phyloP scores from a whole-genome alignment of 2,888 invertebrate species.

The Tinea pellionella region DNA sequence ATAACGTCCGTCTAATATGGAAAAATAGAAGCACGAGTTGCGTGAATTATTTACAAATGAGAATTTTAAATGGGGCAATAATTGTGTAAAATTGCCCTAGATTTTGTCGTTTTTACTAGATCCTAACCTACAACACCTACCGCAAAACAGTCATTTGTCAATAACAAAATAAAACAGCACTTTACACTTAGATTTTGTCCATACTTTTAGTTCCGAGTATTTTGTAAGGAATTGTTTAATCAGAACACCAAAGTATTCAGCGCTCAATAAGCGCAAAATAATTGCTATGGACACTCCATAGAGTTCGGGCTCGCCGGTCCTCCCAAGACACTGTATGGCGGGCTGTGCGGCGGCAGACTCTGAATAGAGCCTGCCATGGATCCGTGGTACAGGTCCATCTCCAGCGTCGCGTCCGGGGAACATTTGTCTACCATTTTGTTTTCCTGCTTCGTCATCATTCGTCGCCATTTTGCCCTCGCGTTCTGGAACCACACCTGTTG shows the following conservation, averaged over 20 bases:
- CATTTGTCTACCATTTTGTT: conserved; percentile 79
- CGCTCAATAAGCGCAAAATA: conserved; percentile 46
- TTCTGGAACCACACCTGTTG: conserved; percentile 96
- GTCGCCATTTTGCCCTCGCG: conserved; percentile 92
- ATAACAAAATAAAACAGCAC: background rate
- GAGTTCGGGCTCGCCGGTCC: conserved; percentile 77
- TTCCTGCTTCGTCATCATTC: conserved; percentile 86
- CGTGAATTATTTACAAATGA: too few relatives aligned
- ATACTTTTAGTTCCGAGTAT: background rate
- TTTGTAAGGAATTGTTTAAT: background rate
- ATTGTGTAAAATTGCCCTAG: too few relatives aligned
- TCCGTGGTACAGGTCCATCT: conserved; percentile 73
- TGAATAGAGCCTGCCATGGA: conserved; percentile 74
- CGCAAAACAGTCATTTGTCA: background rate
- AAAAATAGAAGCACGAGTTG: too few relatives aligned
- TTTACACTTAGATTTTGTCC: background rate
- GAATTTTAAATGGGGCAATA: too few relatives aligned
- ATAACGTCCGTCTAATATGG: too few relatives aligned
- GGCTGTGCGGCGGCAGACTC: conserved; percentile 77
- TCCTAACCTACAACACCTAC: too few relatives aligned
- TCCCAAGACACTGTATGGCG: conserved; percentile 75
- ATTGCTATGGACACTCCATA: conserved; percentile 78
- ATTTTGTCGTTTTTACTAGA: too few relatives aligned
- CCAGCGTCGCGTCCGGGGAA: conserved; percentile 72
- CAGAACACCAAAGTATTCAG: background rate